These are phyloP conservation scores for Grapholita molesta DNA, from an alignment of 1,140 invertebrate genomes.

Conservation along the genomic window DNA sequence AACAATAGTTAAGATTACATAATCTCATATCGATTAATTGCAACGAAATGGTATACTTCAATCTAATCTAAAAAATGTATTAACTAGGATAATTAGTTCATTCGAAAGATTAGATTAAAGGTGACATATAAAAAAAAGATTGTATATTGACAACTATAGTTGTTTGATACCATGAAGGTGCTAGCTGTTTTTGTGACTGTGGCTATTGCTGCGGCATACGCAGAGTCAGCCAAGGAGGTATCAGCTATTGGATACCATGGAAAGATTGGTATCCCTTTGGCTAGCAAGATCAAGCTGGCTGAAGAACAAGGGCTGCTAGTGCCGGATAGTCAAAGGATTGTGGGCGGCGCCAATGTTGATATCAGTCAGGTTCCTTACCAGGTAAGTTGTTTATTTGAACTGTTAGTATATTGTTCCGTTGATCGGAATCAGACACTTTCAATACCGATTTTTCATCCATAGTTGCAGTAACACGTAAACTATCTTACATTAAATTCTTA, in stretches of 20 bases:
- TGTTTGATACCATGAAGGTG: slow-evolving; percentile 1
- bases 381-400: too few species aligned
- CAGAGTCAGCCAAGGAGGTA: not conserved
- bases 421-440: too few species aligned
- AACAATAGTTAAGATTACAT: too few species aligned
- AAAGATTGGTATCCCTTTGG: slow-evolving; percentile 12
- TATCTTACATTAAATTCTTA: too few species aligned
- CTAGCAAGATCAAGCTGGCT: not conserved
- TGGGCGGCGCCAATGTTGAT: slow-evolving; percentile 38
- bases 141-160: not conserved
- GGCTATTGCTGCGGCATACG: not conserved
- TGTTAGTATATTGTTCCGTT: too few species aligned
- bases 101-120: not conserved
- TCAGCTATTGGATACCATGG: slow-evolving; percentile 5
- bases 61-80: too few species aligned
- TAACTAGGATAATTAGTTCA: too few species aligned
- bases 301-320: not conserved
- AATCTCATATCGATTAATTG: too few species aligned
- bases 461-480: too few species aligned
- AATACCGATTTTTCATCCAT: too few species aligned
- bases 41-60: too few species aligned
- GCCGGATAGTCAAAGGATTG: slow-evolving; percentile 29
- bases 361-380: slow-evolving; percentile 45
- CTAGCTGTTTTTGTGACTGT: slow-evolving; percentile 3
- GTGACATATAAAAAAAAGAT: not conserved